Evolutionary conservation across 2,888 invertebrate genomes (phyloP).

Genomic region (Congeria kusceri): DNA sequence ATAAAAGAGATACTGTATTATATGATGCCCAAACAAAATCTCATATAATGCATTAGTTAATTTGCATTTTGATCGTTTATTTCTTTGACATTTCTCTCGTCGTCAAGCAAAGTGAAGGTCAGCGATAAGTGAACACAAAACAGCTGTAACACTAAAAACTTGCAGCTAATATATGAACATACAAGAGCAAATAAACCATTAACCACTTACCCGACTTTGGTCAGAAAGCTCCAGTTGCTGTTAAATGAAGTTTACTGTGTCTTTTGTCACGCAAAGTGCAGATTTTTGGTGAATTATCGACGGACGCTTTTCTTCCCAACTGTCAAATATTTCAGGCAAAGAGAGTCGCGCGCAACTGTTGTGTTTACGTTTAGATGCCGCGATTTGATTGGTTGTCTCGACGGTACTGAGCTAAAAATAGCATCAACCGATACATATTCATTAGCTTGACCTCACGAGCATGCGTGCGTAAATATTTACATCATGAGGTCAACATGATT

Average conservation of each 20-base stretch:
- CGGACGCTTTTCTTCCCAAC: slow-evolving; percentile 26
- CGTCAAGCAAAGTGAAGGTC: slow-evolving; percentile 65
- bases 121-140: slow-evolving; percentile 43
- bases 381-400: slow-evolving; percentile 65
- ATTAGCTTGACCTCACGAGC: slow-evolving; percentile 44
- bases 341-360: slow-evolving; percentile 60
- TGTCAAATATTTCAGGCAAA: slow-evolving; percentile 41
- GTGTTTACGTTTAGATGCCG: slow-evolving; percentile 69
- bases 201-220: slow-evolving; percentile 6
- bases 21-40: no score
- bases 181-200: not conserved
- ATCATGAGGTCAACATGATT: no score
- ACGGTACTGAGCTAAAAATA: slow-evolving; percentile 63
- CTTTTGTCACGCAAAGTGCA: slow-evolving; percentile 1
- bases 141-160: slow-evolving; percentile 46
- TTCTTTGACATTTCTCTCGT: slow-evolving; percentile 62
- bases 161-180: slow-evolving; percentile 3
- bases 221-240: not conserved
- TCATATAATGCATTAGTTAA: no score
- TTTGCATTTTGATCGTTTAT: not conserved
- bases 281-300: slow-evolving; percentile 15
- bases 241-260: not conserved
- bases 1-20: no score
- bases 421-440: slow-evolving; percentile 70
- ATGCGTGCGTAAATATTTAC: no score